Evolutionary conservation across 2,797 vertebrate genomes (phyloP).

Genomic region (Saguinus oedipus): DNA sequence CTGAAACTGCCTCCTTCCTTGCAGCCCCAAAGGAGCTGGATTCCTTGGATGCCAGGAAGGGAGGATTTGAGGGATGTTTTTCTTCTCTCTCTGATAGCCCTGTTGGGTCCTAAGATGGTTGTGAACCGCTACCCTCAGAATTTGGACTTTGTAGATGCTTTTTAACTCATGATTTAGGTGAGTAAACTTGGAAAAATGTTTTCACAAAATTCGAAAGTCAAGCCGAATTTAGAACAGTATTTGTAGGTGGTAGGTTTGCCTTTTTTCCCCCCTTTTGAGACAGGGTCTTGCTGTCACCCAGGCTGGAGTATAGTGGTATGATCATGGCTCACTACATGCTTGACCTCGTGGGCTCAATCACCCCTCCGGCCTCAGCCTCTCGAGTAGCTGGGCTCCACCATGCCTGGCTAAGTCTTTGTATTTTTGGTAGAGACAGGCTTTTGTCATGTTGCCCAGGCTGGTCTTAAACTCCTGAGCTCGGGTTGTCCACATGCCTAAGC

Average conservation of each 20-base stretch:
- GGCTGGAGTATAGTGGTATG: not conserved
- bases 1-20: not conserved
- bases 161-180: not conserved
- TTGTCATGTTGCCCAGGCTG: not conserved
- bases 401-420: not conserved
- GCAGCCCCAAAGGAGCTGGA: fast-evolving
- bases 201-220: not conserved
- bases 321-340: not conserved
- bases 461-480: not conserved
- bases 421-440: not conserved
- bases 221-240: fast-evolving
- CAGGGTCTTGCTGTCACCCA: not conserved
- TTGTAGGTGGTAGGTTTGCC: not conserved
- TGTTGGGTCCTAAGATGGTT: not conserved
- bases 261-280: not conserved
- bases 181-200: not conserved
- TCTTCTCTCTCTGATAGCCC: not conserved
- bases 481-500: too few relatives aligned
- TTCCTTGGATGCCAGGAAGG: not conserved
- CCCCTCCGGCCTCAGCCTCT: not conserved
- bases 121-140: not conserved
- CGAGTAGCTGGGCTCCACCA: not conserved
- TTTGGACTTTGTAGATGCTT: not conserved
- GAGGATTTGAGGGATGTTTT: not conserved
- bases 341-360: not conserved